Percentiles rank a stretch among this genome's conserved stretches.
These are phyloP conservation scores for Lagopus muta DNA, from an alignment of 2,113 vertebrate species.

Conservation along the genomic window DNA sequence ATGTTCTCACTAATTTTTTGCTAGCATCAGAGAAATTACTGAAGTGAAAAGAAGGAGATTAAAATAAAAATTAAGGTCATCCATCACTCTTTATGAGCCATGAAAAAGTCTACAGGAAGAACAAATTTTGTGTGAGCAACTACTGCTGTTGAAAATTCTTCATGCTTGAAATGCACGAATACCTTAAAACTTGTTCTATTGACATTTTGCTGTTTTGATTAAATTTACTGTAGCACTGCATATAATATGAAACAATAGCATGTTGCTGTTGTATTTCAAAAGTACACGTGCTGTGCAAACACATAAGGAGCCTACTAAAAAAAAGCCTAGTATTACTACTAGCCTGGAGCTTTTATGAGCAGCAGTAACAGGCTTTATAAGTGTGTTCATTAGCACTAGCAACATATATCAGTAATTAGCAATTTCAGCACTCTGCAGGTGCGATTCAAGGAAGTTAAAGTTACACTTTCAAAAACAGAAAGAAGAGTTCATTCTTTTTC, in stretches of 20 bases:
- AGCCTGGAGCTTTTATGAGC: not conserved
- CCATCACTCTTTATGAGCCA: constrained; percentile 85
- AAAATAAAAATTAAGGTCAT: constrained; percentile 85
- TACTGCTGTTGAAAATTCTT: constrained; percentile 62
- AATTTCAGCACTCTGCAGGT: constrained; percentile 6
- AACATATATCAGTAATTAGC: constrained; percentile 2
- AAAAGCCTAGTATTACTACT: not conserved
- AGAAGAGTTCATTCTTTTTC: not conserved
- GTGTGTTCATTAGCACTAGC: not conserved
- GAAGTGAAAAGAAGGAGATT: constrained; percentile 80
- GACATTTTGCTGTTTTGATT: constrained; percentile 67
- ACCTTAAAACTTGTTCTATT: constrained; percentile 63
- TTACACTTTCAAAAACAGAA: rapidly evolving
- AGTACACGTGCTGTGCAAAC: constrained; percentile 7
- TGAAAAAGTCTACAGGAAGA: constrained; percentile 74
- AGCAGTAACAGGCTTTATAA: constrained; percentile 22
- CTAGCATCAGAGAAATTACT: constrained; percentile 77
- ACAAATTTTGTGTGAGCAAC: constrained; percentile 77
- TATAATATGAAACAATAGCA: not conserved
- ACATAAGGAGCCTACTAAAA: not conserved
- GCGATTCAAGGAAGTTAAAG: not conserved
- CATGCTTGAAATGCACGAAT: constrained; percentile 60
- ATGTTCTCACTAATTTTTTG: constrained; percentile 75
- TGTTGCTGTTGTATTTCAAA: not conserved
- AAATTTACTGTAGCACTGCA: constrained; percentile 4